phyloP scores from a whole-genome alignment of 1,140 invertebrate species.

The Drosophila sturtevanti region DNA sequence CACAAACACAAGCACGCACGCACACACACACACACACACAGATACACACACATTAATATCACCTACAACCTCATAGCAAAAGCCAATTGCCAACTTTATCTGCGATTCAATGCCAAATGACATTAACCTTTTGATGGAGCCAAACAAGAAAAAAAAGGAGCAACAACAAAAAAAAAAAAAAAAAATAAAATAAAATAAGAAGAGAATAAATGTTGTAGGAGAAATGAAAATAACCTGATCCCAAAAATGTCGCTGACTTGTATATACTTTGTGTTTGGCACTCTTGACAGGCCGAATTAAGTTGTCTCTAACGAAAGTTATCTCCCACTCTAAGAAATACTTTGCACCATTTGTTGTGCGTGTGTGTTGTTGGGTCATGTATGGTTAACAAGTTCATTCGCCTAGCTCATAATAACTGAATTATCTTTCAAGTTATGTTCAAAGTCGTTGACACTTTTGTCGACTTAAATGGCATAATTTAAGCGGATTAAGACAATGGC shows the following conservation, averaged over 20 bases:
- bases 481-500: conserved; percentile 62
- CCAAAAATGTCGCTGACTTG: conserved; percentile 33
- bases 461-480: conserved; percentile 59
- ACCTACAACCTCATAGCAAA: not conserved
- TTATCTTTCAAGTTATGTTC: conserved; percentile 65
- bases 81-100: not conserved
- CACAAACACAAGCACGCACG: not conserved
- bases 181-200: not conserved
- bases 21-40: no score
- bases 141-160: not conserved
- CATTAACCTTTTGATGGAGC: conserved; percentile 26
- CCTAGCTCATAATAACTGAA: conserved; percentile 65
- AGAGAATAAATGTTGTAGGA: not conserved
- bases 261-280: conserved; percentile 26
- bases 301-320: conserved; percentile 49
- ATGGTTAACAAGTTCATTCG: conserved; percentile 69
- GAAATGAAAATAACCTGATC: conserved; percentile 23
- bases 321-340: conserved; percentile 5
- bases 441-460: conserved; percentile 61
- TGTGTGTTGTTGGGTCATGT: conserved; percentile 36
- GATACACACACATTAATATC: no score
- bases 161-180: no score
- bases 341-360: conserved; percentile 11
- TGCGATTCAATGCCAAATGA: conserved; percentile 9
- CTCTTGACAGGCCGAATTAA: conserved; percentile 61